Base-by-base conservation (phyloP, 2,888 invertebrate genomes). In the Choreutis nemorana region DNA sequence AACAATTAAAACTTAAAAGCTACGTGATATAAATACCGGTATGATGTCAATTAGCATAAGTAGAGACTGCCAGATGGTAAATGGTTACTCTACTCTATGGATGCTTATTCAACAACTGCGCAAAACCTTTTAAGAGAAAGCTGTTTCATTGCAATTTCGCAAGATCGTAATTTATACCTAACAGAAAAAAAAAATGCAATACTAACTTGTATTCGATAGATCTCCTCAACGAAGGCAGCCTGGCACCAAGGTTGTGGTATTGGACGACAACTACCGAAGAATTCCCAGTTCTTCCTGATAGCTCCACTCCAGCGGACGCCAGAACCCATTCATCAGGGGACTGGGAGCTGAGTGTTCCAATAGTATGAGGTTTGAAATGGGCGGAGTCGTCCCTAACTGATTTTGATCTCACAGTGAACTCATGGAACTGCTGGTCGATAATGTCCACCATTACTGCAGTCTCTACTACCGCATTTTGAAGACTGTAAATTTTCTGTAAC, bases 121-220 rank as follows among this genome's bases (percentile, higher is more conserved):
- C n/a, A n/a, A n/a, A n/a, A n/a, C n/a, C n/a, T n/a, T n/a, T n/a
- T n/a, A n/a, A n/a, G n/a, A n/a, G n/a, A n/a, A n/a, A n/a, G n/a
- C n/a, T n/a, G n/a, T n/a, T n/a, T n/a, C n/a, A n/a, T n/a, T n/a
- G n/a, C n/a, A n/a, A n/a, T n/a, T n/a, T n/a, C n/a, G n/a, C n/a
- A n/a, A n/a, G n/a, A n/a, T n/a, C n/a, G n/a, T n/a, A n/a, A n/a
- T n/a, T n/a, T n/a, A n/a, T n/a, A n/a, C n/a, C n/a, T n/a, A 3
- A 14, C 8, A 8, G 2, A 13, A n/a, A 8, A 2, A 20, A 20
- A 7, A 2, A 20, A n/a, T n/a, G 21, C 10, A 23, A 23, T 35
- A 73, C 84, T 81, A 65, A 87, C 87, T 82, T 83, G 39, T 82
- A 75, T 50, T 86, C 82, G 36, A 83, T 81, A 30, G 68, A 68